These are phyloP conservation scores for Cheilosia soror DNA, from an alignment of 2,888 invertebrate genomes.

Conservation along the genomic window DNA sequence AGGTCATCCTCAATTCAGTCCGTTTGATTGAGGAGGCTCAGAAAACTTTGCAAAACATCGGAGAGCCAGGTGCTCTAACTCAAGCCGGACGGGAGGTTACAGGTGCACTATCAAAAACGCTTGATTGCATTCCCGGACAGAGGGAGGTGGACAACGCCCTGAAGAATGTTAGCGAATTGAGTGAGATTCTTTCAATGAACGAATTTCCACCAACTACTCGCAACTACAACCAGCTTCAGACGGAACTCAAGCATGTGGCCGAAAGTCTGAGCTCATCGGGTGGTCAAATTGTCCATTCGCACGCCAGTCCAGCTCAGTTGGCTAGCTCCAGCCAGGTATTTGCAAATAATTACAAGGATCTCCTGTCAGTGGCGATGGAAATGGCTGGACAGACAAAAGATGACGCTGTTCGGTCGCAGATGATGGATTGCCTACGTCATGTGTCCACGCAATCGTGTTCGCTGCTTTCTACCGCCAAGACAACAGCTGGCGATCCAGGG, in stretches of 20 bases:
- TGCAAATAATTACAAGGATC: slow-evolving; percentile 90
- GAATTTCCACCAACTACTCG: slow-evolving; percentile 91
- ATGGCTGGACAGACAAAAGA: slow-evolving; percentile 94
- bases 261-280: slow-evolving; percentile 93
- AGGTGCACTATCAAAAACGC: slow-evolving; percentile 86
- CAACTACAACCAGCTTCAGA: slow-evolving; percentile 92
- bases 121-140: slow-evolving; percentile 96
- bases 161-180: slow-evolving; percentile 90
- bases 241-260: slow-evolving; percentile 93
- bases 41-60: slow-evolving; percentile 83
- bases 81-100: slow-evolving; percentile 90
- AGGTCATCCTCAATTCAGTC: slow-evolving; percentile 91
- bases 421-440: slow-evolving; percentile 93
- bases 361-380: slow-evolving; percentile 92
- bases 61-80: slow-evolving; percentile 85
- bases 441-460: slow-evolving; percentile 95
- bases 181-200: slow-evolving; percentile 89
- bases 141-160: slow-evolving; percentile 96
- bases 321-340: slow-evolving; percentile 91
- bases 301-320: slow-evolving; percentile 88
- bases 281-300: slow-evolving; percentile 91
- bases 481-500: slow-evolving; percentile 94
- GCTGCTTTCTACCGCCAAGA: slow-evolving; percentile 93
- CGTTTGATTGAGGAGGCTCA: slow-evolving; percentile 93
- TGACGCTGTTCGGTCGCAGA: slow-evolving; percentile 89